Percentiles rank a stretch among this genome's conserved stretches.
phyloP scores from a whole-genome alignment of 2,888 invertebrate genomes.

The Drosophila putrida region DNA sequence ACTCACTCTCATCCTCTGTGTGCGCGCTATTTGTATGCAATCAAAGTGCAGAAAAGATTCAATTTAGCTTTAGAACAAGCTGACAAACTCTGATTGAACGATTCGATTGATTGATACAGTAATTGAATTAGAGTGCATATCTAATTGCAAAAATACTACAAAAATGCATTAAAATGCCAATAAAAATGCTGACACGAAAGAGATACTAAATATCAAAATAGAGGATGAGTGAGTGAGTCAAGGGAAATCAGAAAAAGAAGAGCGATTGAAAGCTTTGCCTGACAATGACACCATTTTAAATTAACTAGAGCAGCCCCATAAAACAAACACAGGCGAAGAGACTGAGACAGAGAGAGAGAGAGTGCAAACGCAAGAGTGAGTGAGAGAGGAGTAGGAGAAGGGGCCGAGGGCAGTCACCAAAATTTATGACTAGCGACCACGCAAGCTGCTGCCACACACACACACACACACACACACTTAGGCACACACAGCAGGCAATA shows the following conservation, averaged over 20 bases:
- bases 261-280: slow-evolving; percentile 38
- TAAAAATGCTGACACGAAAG: slow-evolving; percentile 12
- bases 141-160: slow-evolving; percentile 22
- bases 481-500: slow-evolving; percentile 47
- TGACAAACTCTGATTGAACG: slow-evolving; percentile 8
- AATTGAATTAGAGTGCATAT: slow-evolving; percentile 21
- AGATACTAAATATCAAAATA: not conserved
- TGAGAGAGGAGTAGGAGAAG: not conserved
- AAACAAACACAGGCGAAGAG: slow-evolving; percentile 11
- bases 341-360: not conserved
- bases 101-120: slow-evolving; percentile 20
- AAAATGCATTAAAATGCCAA: slow-evolving; percentile 39
- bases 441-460: slow-evolving; percentile 33
- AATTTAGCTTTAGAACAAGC: slow-evolving; percentile 19
- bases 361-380: not conserved
- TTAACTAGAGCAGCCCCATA: slow-evolving; percentile 62
- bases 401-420: slow-evolving; percentile 16
- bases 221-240: not conserved
- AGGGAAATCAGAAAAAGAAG: slow-evolving; percentile 5
- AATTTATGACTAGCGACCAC: slow-evolving; percentile 60
- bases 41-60: slow-evolving; percentile 16
- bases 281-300: slow-evolving; percentile 76
- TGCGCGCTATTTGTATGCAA: slow-evolving; percentile 46
- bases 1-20: not conserved
- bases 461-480: slow-evolving; percentile 8